Base-by-base conservation (phyloP, 2,888 invertebrate species). In the Prenolepis imparis region DNA sequence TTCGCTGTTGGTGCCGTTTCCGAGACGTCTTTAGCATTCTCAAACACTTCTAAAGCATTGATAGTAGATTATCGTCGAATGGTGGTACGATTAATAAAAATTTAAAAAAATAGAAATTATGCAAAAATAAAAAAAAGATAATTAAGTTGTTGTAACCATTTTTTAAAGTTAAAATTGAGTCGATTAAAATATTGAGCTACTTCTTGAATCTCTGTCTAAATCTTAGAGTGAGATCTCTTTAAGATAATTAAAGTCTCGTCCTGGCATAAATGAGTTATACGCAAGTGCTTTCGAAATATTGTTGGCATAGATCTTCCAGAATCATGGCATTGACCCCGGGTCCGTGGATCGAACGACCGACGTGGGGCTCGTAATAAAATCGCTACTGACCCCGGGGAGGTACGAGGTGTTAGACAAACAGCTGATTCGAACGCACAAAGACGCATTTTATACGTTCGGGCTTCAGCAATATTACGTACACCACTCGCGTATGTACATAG, bases 331-430 rank as follows among this genome's bases (percentile, higher is more conserved):
- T 90, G 89, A 90, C 90, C 90, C 63, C 78, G 68, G 70, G 82
- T 61, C 70, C 83, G 61, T 80, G 88, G 81, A 90, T 89, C 90
- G 89, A 90, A 87, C 85, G 83, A 82, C 77, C 73, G 55, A 67
- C 87, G 87, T 82, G 80, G 75, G 86, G 66, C 88, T 85, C 86
- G 88, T 90, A 90, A 90, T 86, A 90, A 90, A 90, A 91, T 91
- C 90, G 88, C 90, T 86, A 91, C 90, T 90, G 90, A 90, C 90
- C 90, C 87, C 91, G 83, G 87, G 73, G 89, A 85, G 90, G 89
- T 90, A 91, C 89, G 90, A 91, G 90, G 91, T 91, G 91, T 91
- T 91, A 90, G 91, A 90, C 91, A 91, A 91, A 91, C 91, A 91
- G 90, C 91, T 91, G 91, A 90, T 77, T 85, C 85, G 81, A 87